These are phyloP conservation scores for Gryllus bimaculatus DNA, from an alignment of 1,140 invertebrate species.

Conservation along the genomic window DNA sequence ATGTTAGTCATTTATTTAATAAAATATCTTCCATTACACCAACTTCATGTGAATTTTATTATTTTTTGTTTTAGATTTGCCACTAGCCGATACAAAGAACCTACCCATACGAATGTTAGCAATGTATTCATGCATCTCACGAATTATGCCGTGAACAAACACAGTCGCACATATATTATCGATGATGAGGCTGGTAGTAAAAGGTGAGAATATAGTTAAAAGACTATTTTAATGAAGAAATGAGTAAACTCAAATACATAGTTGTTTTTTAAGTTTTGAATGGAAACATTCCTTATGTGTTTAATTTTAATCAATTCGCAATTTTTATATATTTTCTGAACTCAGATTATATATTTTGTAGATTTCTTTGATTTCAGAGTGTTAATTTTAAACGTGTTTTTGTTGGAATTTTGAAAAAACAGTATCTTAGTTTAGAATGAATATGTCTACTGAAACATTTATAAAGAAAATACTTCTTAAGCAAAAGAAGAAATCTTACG, in stretches of 20 bases:
- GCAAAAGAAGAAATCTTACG: too few relatives aligned
- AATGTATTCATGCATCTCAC: conserved; percentile 95
- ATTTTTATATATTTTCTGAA: not conserved
- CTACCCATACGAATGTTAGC: conserved; percentile 61
- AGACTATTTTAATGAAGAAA: too few relatives aligned
- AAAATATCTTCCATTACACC: too few relatives aligned
- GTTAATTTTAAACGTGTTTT: too few relatives aligned
- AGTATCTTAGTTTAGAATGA: too few relatives aligned
- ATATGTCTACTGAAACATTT: too few relatives aligned
- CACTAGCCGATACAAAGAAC: conserved; percentile 73
- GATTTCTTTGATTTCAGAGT: too few relatives aligned
- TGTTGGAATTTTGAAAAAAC: too few relatives aligned
- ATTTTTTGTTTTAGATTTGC: conserved; percentile 53
- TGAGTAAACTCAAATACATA: not conserved
- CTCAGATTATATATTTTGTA: not conserved
- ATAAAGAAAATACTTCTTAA: too few relatives aligned
- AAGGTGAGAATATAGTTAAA: conserved; percentile 39
- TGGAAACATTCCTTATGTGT: too few relatives aligned
- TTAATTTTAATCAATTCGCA: not conserved
- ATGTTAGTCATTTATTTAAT: too few relatives aligned
- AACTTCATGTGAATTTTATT: not conserved
- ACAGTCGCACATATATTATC: conserved; percentile 66
- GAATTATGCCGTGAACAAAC: conserved; percentile 93
- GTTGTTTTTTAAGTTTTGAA: not conserved
- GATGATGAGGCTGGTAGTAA: conserved; percentile 75